Percentiles rank a stretch among this genome's conserved stretches.
These are phyloP conservation scores for Crotalus viridis DNA, from an alignment of 2,113 vertebrate genomes.

Conservation along the genomic window DNA sequence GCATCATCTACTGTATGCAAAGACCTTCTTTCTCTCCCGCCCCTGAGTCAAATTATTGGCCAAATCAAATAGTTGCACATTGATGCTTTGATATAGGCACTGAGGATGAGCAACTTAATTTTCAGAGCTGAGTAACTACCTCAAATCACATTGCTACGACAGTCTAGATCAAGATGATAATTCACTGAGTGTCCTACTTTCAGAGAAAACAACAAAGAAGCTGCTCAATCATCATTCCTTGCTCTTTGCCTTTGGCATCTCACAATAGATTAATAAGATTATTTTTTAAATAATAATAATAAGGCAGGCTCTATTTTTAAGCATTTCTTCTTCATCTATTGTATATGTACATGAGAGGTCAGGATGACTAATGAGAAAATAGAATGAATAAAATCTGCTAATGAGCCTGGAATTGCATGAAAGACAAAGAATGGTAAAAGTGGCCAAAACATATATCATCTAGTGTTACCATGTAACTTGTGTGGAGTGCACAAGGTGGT, in stretches of 20 bases:
- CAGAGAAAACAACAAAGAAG: not conserved
- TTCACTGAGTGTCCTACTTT: not conserved
- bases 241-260: not conserved
- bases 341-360: not conserved
- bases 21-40: not conserved
- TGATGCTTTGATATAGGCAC: not conserved
- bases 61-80: not conserved
- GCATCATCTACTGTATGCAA: not conserved
- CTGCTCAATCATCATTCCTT: not conserved
- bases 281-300: not conserved
- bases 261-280: not conserved
- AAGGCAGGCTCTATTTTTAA: not conserved
- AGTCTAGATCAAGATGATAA: not conserved
- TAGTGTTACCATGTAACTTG: not conserved
- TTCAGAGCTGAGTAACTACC: not conserved
- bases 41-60: not conserved
- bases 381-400: not conserved
- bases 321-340: not conserved
- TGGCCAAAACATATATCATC: not conserved
- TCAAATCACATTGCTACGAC: not conserved
- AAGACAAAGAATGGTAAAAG: not conserved
- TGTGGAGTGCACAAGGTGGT: not conserved
- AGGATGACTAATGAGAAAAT: not conserved
- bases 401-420: not conserved
- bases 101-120: not conserved